These are phyloP conservation scores for Protosalanx chinensis DNA, from an alignment of 2,797 vertebrate species.

Conservation along the genomic window DNA sequence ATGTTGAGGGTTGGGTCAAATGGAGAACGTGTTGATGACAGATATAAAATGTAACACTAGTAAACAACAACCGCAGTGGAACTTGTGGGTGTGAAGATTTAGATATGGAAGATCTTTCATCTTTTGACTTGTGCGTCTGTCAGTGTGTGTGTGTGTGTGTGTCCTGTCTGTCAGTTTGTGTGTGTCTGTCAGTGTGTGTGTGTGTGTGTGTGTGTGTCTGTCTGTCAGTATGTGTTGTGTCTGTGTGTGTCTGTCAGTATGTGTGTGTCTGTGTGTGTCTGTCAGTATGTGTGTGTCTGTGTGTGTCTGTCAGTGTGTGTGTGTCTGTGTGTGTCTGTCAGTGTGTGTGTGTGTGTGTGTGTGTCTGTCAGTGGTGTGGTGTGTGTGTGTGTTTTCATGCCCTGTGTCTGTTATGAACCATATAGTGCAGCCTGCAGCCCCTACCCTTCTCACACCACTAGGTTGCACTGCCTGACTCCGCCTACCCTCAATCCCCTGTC, in stretches of 20 bases:
- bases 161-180: too few species aligned
- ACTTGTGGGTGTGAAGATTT: constrained; percentile 10
- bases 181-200: too few species aligned
- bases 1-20: constrained; percentile 51
- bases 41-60: constrained; percentile 50
- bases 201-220: constrained; percentile 13
- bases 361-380: constrained; percentile 32
- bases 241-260: constrained; percentile 7
- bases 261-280: constrained; percentile 9
- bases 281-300: constrained; percentile 27
- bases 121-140: constrained; percentile 19
- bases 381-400: constrained; percentile 24
- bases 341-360: constrained; percentile 6
- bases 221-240: constrained; percentile 32
- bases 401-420: background rate
- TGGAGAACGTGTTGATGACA: constrained; percentile 53
- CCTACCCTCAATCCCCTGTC: constrained; percentile 39
- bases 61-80: constrained; percentile 27
- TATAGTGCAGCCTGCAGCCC: constrained; percentile 29
- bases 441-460: constrained; percentile 67
- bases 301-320: too few species aligned
- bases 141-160: constrained; percentile 26
- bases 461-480: constrained; percentile 73
- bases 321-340: too few species aligned
- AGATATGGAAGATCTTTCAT: constrained; percentile 4